Percentiles rank a stretch among this genome's conserved stretches.
These are phyloP conservation scores for Dascillus cervinus DNA, from an alignment of 2,888 invertebrate species.

Conservation along the genomic window DNA sequence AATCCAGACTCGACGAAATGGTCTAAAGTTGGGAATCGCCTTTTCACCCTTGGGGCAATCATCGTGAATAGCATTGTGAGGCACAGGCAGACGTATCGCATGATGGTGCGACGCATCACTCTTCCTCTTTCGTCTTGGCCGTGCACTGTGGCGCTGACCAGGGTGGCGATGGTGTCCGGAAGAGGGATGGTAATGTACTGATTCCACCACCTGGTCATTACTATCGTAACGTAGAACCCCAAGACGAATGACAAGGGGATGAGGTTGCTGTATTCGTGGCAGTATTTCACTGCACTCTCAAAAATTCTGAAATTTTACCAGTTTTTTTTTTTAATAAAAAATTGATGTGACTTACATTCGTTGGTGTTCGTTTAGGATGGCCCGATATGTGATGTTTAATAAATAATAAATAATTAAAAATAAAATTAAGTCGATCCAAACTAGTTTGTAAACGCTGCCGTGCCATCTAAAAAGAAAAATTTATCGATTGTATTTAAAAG, in stretches of 20 bases:
- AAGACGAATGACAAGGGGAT: constrained; percentile 90
- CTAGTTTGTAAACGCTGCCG: constrained; percentile 90
- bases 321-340: background rate
- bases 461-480: constrained; percentile 74
- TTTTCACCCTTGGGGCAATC: constrained; percentile 82
- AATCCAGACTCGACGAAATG: constrained; percentile 82
- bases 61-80: constrained; percentile 82
- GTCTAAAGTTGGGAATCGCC: constrained; percentile 75
- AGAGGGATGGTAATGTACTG: constrained; percentile 78
- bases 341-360: constrained; percentile 52
- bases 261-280: constrained; percentile 76
- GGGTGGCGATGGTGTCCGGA: constrained; percentile 83
- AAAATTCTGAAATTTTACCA: constrained; percentile 54
- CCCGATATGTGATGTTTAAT: constrained; percentile 71
- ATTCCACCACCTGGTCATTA: constrained; percentile 90
- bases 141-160: constrained; percentile 74
- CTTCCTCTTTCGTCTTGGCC: constrained; percentile 72
- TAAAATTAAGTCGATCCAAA: constrained; percentile 80
- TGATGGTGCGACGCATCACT: constrained; percentile 73
- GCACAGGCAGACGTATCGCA: constrained; percentile 77
- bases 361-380: constrained; percentile 56
- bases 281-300: constrained; percentile 76
- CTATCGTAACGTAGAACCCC: constrained; percentile 89
- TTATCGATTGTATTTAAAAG: background rate
- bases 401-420: constrained; percentile 73